Conservation (phyloP, 2,797 vertebrate genomes). For the Pelochelys cantorii region DNA sequence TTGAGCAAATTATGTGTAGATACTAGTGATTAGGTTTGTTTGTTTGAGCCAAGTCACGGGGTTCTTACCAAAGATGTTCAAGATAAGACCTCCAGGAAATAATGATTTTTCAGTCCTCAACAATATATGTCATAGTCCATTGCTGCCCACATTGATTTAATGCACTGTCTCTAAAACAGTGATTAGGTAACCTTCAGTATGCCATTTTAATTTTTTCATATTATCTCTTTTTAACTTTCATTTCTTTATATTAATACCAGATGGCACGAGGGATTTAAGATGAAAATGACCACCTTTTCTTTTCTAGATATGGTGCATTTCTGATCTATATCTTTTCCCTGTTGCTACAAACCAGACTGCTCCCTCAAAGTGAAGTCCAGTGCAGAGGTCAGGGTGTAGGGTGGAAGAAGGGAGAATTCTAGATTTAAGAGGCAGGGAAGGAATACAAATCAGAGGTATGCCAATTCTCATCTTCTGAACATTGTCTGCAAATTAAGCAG, state of each 20-base stretch:
- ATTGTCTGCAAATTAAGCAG: not conserved
- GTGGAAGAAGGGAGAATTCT: not conserved
- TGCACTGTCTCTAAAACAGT: no score
- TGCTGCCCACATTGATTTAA: no score
- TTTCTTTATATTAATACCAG: not conserved
- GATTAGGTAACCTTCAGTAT: not conserved
- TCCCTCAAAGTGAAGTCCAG: not conserved
- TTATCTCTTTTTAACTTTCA: not conserved
- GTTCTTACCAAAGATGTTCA: no score
- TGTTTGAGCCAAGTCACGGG: no score
- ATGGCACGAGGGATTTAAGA: not conserved
- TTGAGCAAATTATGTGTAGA: not conserved
- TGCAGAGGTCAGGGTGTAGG: fast-evolving
- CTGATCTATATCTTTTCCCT: not conserved
- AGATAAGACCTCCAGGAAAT: no score
- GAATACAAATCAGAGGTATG: not conserved
- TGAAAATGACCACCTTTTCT: not conserved
- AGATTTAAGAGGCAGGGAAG: not conserved
- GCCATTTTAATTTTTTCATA: not conserved
- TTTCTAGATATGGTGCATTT: not conserved
- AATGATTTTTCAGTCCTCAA: no score
- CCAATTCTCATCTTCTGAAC: not conserved
- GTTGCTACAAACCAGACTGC: not conserved
- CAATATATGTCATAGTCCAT: no score
- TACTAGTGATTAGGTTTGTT: not conserved